phyloP scores from a whole-genome alignment of 2,888 invertebrate species.

The Trissolcus brochymenae region DNA sequence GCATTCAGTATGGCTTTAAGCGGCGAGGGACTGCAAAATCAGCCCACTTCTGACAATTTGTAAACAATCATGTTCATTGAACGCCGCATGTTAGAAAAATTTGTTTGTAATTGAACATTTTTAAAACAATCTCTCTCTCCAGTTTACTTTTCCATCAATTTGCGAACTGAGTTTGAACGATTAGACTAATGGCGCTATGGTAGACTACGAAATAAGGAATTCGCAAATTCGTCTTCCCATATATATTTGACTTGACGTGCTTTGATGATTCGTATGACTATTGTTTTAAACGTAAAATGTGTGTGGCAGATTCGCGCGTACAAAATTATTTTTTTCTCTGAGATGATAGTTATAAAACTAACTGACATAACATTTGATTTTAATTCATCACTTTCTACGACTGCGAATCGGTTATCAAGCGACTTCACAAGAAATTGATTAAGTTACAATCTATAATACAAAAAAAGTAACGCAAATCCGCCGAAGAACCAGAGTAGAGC shows the following conservation, averaged over 20 bases:
- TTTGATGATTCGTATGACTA: conserved; percentile 43
- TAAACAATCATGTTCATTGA: too few relatives aligned
- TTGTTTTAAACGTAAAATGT: conserved; percentile 30
- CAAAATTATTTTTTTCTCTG: not conserved
- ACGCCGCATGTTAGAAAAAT: too few relatives aligned
- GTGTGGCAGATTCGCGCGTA: conserved; percentile 37
- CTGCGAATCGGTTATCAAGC: not conserved
- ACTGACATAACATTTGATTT: too few relatives aligned
- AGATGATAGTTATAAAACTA: not conserved
- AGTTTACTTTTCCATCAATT: not conserved
- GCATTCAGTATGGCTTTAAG: too few relatives aligned
- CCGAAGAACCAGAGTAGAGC: conserved; percentile 52
- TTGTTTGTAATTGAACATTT: too few relatives aligned
- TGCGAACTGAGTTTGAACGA: conserved; percentile 38
- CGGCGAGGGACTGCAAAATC: too few relatives aligned
- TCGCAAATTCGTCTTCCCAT: conserved; percentile 5
- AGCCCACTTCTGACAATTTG: too few relatives aligned
- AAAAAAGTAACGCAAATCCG: conserved; percentile 34
- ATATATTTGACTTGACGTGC: conserved; percentile 29
- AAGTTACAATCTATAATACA: not conserved
- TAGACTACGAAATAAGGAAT: conserved; percentile 35
- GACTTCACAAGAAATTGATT: not conserved
- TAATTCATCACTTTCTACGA: not conserved
- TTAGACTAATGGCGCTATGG: conserved; percentile 39
- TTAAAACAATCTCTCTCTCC: too few relatives aligned